Percentiles rank a stretch among this genome's conserved stretches.
Evolutionary conservation across 2,888 invertebrate genomes (phyloP).

Genomic region (Tenthredo distinguenda): DNA sequence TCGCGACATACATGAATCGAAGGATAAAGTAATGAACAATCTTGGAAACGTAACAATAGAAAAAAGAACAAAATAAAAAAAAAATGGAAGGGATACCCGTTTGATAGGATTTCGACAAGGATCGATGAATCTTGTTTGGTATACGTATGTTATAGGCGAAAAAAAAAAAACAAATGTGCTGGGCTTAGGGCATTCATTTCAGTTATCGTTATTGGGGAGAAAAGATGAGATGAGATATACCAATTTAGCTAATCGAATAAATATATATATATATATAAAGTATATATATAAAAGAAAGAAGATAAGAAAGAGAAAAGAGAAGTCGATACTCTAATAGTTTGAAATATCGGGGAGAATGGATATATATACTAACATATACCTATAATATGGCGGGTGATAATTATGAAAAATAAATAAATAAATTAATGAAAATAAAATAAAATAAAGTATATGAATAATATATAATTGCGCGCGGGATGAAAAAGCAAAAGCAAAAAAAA

Average conservation of each 20-base stretch:
- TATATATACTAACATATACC: neutral
- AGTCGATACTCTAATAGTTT: neutral
- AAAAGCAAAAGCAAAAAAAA: neutral
- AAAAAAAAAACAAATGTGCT: neutral
- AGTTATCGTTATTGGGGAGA: conserved; percentile 2
- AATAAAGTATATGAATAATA: neutral
- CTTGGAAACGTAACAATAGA: no score
- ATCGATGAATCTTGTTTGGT: conserved; percentile 6
- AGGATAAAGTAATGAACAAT: neutral
- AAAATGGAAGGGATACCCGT: neutral
- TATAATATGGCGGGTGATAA: conserved; percentile 45
- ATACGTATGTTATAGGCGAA: neutral
- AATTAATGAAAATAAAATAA: neutral
- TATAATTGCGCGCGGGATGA: neutral
- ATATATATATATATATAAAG: neutral
- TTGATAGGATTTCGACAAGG: neutral
- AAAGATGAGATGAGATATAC: neutral
- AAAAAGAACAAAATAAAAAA: no score
- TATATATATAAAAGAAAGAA: neutral
- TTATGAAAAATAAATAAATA: conserved; percentile 14
- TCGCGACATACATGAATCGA: neutral
- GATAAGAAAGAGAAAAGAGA: neutral
- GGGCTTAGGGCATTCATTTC: conserved; percentile 50
- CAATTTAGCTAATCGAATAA: neutral
- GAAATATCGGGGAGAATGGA: conserved; percentile 29